Evolutionary conservation across 2,113 vertebrate genomes (phyloP).

Genomic region (Balaeniceps rex): DNA sequence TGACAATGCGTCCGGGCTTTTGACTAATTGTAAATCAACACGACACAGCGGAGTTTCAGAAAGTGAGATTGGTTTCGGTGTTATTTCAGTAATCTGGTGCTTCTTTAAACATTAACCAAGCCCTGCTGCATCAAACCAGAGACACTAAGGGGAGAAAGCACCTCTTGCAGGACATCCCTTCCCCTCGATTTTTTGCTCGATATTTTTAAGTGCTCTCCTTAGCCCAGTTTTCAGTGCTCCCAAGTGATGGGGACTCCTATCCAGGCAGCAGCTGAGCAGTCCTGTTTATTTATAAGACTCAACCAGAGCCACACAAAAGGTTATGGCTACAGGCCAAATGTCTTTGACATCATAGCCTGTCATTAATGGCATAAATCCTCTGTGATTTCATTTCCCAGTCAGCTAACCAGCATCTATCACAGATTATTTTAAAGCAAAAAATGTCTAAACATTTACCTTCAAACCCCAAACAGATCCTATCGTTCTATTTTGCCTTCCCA

Average conservation of each 20-base stretch:
- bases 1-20: accelerated
- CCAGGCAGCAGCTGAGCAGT: neutral
- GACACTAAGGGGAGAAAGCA: neutral
- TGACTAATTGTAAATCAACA: neutral
- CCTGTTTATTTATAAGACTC: constrained; percentile 52
- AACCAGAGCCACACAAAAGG: constrained; percentile 45
- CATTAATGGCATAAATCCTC: constrained; percentile 58
- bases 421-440: constrained; percentile 45
- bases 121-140: neutral
- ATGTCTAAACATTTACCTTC: constrained; percentile 62
- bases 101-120: neutral
- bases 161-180: neutral
- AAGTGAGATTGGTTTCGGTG: neutral
- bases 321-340: constrained; percentile 49
- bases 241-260: neutral
- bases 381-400: constrained; percentile 59
- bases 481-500: neutral
- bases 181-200: neutral
- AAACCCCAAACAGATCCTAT: constrained; percentile 51
- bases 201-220: neutral
- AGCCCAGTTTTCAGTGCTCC: neutral
- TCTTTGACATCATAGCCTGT: constrained; percentile 63
- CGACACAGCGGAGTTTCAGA: neutral
- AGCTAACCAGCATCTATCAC: constrained; percentile 49
- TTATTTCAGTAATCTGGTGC: neutral